These are phyloP conservation scores for Thamnaconus septentrionalis DNA, from an alignment of 2,113 vertebrate genomes.

Conservation along the genomic window DNA sequence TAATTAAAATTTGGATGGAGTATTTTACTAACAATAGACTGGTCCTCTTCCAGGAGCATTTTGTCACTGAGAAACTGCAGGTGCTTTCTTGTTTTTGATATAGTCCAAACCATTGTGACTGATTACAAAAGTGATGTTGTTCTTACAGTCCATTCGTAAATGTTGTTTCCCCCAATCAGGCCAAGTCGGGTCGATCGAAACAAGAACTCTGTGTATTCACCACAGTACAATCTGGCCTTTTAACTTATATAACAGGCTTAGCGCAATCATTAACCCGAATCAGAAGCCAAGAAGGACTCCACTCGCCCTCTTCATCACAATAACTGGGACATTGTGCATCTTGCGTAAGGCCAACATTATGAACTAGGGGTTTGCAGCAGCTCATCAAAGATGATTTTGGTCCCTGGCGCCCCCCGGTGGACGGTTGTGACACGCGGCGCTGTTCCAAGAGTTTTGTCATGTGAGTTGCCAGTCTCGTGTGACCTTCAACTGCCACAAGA, in stretches of 20 bases:
- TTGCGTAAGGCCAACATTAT: slow-evolving; percentile 28
- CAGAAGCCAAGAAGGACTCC: slow-evolving; percentile 8
- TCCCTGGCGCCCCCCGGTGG: slow-evolving; percentile 64
- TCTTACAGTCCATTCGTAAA: slow-evolving; percentile 6
- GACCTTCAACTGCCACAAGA: slow-evolving; percentile 41
- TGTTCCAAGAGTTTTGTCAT: slow-evolving; percentile 13
- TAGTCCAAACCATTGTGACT: slow-evolving; percentile 13
- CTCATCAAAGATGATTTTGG: not conserved
- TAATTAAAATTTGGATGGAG: no score
- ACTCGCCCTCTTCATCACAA: slow-evolving; percentile 17
- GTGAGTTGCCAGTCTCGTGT: slow-evolving; percentile 51
- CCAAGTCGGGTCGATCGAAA: slow-evolving; percentile 34
- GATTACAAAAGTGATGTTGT: slow-evolving; percentile 8
- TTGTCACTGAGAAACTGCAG: not conserved
- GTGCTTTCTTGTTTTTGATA: slow-evolving; percentile 4
- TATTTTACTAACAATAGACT: no score
- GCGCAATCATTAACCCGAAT: slow-evolving; percentile 51
- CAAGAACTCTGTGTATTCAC: slow-evolving; percentile 42
- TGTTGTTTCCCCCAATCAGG: slow-evolving; percentile 18
- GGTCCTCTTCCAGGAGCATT: no score
- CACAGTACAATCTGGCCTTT: slow-evolving; percentile 54
- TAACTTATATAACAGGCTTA: slow-evolving; percentile 62
- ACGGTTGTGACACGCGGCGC: not conserved
- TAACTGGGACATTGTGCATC: slow-evolving; percentile 41
- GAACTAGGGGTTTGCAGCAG: not conserved